Evolutionary conservation across 2,113 vertebrate genomes (phyloP).

Genomic region (Syrmaticus mikado): DNA sequence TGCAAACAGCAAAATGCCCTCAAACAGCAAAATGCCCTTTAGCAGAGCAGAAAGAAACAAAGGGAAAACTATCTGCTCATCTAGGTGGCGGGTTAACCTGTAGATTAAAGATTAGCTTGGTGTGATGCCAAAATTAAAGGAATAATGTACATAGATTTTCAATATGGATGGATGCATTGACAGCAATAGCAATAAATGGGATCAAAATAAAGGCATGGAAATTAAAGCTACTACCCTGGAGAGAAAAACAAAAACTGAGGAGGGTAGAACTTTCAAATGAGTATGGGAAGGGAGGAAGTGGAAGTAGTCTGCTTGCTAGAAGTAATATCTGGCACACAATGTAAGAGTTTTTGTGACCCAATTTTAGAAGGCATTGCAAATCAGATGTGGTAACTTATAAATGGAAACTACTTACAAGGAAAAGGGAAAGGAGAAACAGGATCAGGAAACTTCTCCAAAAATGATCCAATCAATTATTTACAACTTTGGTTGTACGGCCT

Average conservation of each 20-base stretch:
- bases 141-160: background rate
- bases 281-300: background rate
- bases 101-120: background rate
- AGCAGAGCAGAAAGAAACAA: background rate
- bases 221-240: background rate
- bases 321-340: background rate
- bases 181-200: background rate
- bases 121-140: background rate
- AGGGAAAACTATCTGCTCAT: background rate
- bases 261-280: background rate
- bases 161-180: background rate
- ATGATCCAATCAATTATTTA: background rate
- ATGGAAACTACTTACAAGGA: background rate
- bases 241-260: background rate
- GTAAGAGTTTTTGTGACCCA: background rate
- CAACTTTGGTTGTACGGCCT: background rate
- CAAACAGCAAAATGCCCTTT: background rate
- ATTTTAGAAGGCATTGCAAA: background rate
- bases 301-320: background rate
- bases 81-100: background rate
- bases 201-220: background rate
- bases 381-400: background rate
- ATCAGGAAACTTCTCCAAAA: background rate
- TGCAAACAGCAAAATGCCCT: background rate
- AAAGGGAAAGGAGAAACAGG: background rate